Conservation (phyloP, 2,113 vertebrate genomes). For the Syngnathoides biaculeatus region DNA sequence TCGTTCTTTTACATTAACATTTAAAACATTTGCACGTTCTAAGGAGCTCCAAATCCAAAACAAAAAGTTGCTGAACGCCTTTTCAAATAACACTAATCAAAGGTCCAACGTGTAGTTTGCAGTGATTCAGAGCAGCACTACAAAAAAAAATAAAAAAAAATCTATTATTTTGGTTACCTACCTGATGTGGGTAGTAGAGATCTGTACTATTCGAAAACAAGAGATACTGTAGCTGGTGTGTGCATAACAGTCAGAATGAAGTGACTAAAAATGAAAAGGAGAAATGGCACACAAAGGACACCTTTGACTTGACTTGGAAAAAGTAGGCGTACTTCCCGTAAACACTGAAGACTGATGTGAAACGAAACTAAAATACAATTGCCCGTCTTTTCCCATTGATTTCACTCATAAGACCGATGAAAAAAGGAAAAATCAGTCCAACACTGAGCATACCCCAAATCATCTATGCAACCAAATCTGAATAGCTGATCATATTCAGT, state of each 20-base stretch:
- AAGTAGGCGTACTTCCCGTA: background rate
- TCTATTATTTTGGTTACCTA: too few relatives aligned
- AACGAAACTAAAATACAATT: background rate
- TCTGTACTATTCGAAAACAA: background rate
- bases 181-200: background rate
- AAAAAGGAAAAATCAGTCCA: background rate
- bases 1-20: too few relatives aligned
- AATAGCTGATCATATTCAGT: background rate
- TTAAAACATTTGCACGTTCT: background rate
- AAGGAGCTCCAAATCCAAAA: background rate
- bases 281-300: background rate
- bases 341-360: background rate
- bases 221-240: background rate
- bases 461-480: background rate
- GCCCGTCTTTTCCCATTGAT: background rate
- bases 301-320: background rate
- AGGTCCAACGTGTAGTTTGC: background rate
- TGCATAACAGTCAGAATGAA: background rate
- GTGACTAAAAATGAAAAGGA: background rate
- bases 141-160: too few relatives aligned
- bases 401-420: too few relatives aligned
- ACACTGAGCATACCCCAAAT: background rate
- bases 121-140: background rate
- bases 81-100: background rate
- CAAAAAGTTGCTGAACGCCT: background rate